Base-by-base conservation (phyloP, 1,140 invertebrate genomes). In the Trypoxylus dichotomus region DNA sequence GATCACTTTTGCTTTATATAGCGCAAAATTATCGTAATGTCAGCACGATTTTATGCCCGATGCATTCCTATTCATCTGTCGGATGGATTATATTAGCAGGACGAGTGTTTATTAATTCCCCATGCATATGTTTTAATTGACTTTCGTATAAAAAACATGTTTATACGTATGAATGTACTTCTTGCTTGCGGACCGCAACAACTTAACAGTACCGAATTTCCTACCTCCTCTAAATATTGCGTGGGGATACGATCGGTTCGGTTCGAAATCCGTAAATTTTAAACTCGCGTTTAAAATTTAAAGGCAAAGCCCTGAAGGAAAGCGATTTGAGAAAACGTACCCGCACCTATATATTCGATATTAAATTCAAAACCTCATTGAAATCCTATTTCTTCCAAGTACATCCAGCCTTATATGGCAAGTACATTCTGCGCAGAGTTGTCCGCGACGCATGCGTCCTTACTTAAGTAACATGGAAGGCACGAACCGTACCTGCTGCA, bases 391-490 rank as follows among this genome's bases (percentile, higher is more conserved):
- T 68, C 60, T 15, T 54, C 47, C 13, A 54, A 54, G 47, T 54
- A 29, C 60, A 29, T 68, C 3, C 21, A 68, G 24, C 60, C 60
- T 68, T 68, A 68, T 68, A 68, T 68, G 60, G 60, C 21, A 68
- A 68, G 60, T 68, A 68, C 60, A 68, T 68, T 68, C 60, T 68
- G 60, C 60, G 60, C 60, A 68, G 60, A 68, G 60, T 24, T 68
- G 60, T n/a, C 1, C 13, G 19, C 21, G 60, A 24, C 60, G 24
- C 60, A 68, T 68, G 60, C 60, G 60, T 24, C 19, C 24, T 13
- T 29, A 68, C 60, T 68, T 68, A 68, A 68, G 60, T 68, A 68
- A 68, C 60, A 68, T 68, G 60, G 60, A 27, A 24, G 60, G 60
- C 27, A 68, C 25, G 60, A 19, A 15, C 47, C 19, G 25, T 29